phyloP scores from a whole-genome alignment of 2,113 vertebrate species.

The Antigone vipio region DNA sequence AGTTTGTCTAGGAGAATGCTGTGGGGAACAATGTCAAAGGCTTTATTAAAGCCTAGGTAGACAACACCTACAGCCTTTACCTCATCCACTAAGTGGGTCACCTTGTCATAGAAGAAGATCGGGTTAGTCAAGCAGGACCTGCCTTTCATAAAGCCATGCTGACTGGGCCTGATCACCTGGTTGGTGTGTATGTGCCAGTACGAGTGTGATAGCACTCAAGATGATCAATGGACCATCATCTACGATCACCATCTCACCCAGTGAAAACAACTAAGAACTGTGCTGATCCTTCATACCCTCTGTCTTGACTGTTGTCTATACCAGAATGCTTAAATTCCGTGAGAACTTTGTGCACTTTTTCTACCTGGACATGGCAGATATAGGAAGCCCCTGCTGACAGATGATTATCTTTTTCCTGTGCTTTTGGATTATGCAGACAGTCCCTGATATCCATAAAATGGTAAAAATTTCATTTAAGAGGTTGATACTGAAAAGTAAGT shows the following conservation, averaged over 20 bases:
- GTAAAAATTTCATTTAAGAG: background rate
- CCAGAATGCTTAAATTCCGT: background rate
- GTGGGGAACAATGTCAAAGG: no score
- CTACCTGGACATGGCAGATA: background rate
- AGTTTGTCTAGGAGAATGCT: background rate
- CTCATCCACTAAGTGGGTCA: no score
- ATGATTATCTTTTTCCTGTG: background rate
- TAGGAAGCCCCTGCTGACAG: rapidly evolving
- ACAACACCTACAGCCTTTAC: no score
- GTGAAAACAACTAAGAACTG: background rate
- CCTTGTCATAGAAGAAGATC: no score
- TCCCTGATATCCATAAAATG: background rate
- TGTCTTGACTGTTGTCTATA: background rate
- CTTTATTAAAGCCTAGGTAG: no score
- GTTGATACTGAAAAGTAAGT: background rate
- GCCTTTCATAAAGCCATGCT: no score
- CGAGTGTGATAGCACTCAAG: background rate
- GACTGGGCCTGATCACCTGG: no score
- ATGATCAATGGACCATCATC: background rate
- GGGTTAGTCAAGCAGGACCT: no score
- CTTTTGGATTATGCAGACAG: background rate
- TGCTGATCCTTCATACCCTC: background rate
- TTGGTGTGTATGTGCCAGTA: background rate
- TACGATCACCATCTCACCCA: background rate
- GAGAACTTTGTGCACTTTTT: background rate